Percentiles rank a stretch among this genome's conserved stretches.
phyloP scores from a whole-genome alignment of 2,113 vertebrate species.

The Trematomus loennbergii region DNA sequence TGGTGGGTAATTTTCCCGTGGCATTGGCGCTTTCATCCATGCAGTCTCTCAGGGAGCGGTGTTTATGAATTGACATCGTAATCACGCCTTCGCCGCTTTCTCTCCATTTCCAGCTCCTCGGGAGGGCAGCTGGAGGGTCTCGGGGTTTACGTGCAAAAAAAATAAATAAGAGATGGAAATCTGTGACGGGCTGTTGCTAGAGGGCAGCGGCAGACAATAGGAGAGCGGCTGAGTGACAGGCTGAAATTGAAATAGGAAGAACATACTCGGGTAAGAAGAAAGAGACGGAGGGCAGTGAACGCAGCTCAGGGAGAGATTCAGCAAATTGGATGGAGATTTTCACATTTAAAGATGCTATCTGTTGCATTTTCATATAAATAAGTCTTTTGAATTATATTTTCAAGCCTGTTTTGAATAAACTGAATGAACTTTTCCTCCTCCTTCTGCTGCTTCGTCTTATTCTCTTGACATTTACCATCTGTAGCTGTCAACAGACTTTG shows the following conservation, averaged over 20 bases:
- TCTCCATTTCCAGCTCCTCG: slow-evolving; percentile 50
- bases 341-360: slow-evolving; percentile 59
- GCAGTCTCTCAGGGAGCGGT: slow-evolving; percentile 44
- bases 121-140: slow-evolving; percentile 15
- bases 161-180: slow-evolving; percentile 54
- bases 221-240: slow-evolving; percentile 58
- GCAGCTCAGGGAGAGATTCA: neutral
- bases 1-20: slow-evolving; percentile 64
- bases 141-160: slow-evolving; percentile 46
- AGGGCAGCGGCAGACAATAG: slow-evolving; percentile 44
- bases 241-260: slow-evolving; percentile 64
- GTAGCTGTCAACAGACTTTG: slow-evolving; percentile 11
- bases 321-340: slow-evolving; percentile 48
- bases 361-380: slow-evolving; percentile 61
- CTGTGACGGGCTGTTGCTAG: slow-evolving; percentile 30
- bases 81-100: slow-evolving; percentile 62
- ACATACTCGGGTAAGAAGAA: slow-evolving; percentile 8
- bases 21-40: slow-evolving; percentile 66
- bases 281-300: slow-evolving; percentile 5
- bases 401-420: slow-evolving; percentile 24
- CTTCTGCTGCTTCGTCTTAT: neutral
- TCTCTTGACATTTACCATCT: slow-evolving; percentile 42
- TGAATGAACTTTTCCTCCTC: neutral
- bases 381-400: slow-evolving; percentile 34
- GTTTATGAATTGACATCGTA: slow-evolving; percentile 74